Base-by-base conservation (phyloP, 2,113 vertebrate species). In the Baryphthengus martii region DNA sequence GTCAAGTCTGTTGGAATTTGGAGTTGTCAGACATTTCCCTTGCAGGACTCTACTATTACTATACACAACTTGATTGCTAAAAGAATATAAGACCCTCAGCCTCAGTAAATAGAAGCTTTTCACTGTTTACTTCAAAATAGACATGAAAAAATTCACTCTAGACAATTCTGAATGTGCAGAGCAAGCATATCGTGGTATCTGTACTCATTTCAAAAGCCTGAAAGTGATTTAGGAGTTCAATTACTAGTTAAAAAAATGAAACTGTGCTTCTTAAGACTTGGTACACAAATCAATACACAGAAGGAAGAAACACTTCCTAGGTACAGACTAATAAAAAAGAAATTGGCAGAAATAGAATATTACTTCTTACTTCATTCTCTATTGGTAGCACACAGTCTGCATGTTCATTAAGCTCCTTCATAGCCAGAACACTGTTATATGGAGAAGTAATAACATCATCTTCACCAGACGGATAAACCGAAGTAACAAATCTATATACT, bases 391-490 rank as follows among this genome's bases (percentile, higher is more conserved):
- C 99, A 95, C 99, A 99, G 96, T 99, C 98, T 12, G 99, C 99
- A 31, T 99, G 99, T 91, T 99, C 99, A 14, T 98, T 99, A 37
- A 99, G 99, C 91, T 99, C 99, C 71, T 97, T 99, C 99, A 99
- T 99, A 89, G 99, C 99, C 95, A 99, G 98, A 33, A 99, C 97
- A 61, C 98, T 99, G 98, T 99, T 99, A 91, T 99, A 99, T 4
- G 99, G 99, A 55, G 99, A 99, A 15, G 99, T 99, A 96, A 99
- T 98, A 88, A 99, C 99, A 89, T 99, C 99, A 74, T 99, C 99
- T 83, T 99, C 99, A 31, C 96, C 96, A 28, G 99, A 99, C 8
- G 99, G 99, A 96, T 98, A 99, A 89, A 99, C 90, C 15, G 99
- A 98, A 49, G 99, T 99, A 70, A 99, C 99, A 35, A 99, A 98